Evolutionary conservation across 2,113 vertebrate species (phyloP).

Genomic region (Dipodomys merriami): DNA sequence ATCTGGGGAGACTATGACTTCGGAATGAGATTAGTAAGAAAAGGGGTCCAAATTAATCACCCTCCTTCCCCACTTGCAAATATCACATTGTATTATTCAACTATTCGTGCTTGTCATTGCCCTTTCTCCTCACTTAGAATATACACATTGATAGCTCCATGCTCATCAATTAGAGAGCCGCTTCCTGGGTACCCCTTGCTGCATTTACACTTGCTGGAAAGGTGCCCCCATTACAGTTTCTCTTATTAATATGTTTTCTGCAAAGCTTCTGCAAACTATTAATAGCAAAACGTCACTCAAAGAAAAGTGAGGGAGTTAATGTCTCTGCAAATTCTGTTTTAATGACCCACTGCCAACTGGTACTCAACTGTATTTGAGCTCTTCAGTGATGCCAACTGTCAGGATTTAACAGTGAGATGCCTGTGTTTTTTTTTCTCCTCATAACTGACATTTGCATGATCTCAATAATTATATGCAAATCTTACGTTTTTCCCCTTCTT

Average conservation of each 20-base stretch:
- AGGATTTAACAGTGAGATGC: constrained; percentile 93
- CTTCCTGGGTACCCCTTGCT: constrained; percentile 85
- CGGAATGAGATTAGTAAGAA: constrained; percentile 84
- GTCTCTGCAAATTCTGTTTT: constrained; percentile 94
- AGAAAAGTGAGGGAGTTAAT: constrained; percentile 93
- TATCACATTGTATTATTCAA: constrained; percentile 88
- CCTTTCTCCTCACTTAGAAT: constrained; percentile 85
- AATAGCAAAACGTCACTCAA: constrained; percentile 94
- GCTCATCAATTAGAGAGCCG: constrained; percentile 90
- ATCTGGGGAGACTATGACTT: constrained; percentile 80
- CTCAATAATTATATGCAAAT: constrained; percentile 95
- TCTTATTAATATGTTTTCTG: constrained; percentile 93
- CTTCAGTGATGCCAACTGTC: constrained; percentile 93
- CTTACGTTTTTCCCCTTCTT: constrained; percentile 91
- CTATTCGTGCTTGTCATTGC: constrained; percentile 87
- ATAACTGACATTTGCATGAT: constrained; percentile 94
- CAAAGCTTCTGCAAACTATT: constrained; percentile 93
- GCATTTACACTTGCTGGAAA: constrained; percentile 86
- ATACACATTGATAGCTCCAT: constrained; percentile 86
- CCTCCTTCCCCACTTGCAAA: constrained; percentile 81
- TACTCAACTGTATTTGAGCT: constrained; percentile 93
- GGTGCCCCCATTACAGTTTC: constrained; percentile 88
- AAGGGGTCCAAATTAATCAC: constrained; percentile 86
- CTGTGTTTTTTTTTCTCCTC: constrained; percentile 87
- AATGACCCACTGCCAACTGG: constrained; percentile 93